Conservation (phyloP, 2,888 invertebrate species). For the Salpingus planirostris region DNA sequence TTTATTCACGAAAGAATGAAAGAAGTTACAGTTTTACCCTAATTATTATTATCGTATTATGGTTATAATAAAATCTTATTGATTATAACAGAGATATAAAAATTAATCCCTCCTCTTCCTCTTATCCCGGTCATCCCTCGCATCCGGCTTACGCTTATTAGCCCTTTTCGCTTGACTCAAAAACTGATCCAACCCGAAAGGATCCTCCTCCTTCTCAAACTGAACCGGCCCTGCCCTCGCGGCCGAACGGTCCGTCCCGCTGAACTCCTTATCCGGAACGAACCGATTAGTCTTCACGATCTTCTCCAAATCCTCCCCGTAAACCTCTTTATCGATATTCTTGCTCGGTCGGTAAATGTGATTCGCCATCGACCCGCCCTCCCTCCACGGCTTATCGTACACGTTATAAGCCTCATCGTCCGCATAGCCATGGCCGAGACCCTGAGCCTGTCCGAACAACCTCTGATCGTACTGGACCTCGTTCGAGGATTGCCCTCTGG, state of each 20-base stretch:
- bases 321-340: slow-evolving; percentile 82
- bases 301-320: slow-evolving; percentile 82
- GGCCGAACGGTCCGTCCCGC: slow-evolving; percentile 71
- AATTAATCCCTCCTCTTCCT: slow-evolving; percentile 41
- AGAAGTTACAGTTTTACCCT: too few species aligned
- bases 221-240: slow-evolving; percentile 90
- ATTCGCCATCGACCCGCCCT: slow-evolving; percentile 73
- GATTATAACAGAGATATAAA: too few species aligned
- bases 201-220: slow-evolving; percentile 88
- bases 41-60: too few species aligned
- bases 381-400: slow-evolving; percentile 97
- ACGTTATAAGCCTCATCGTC: slow-evolving; percentile 98
- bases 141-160: slow-evolving; percentile 50
- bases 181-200: slow-evolving; percentile 97
- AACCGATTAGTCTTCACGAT: slow-evolving; percentile 84
- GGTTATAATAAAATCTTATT: too few species aligned
- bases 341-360: slow-evolving; percentile 86
- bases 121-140: slow-evolving; percentile 40
- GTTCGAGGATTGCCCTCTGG: slow-evolving; percentile 59
- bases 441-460: slow-evolving; percentile 86
- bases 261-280: slow-evolving; percentile 95
- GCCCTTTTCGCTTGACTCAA: slow-evolving; percentile 92
- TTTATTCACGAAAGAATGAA: too few species aligned
- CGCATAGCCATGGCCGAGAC: slow-evolving; percentile 82
- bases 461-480: slow-evolving; percentile 92